Conservation (phyloP, 2,113 vertebrate species). For the Collichthys lucidus region DNA sequence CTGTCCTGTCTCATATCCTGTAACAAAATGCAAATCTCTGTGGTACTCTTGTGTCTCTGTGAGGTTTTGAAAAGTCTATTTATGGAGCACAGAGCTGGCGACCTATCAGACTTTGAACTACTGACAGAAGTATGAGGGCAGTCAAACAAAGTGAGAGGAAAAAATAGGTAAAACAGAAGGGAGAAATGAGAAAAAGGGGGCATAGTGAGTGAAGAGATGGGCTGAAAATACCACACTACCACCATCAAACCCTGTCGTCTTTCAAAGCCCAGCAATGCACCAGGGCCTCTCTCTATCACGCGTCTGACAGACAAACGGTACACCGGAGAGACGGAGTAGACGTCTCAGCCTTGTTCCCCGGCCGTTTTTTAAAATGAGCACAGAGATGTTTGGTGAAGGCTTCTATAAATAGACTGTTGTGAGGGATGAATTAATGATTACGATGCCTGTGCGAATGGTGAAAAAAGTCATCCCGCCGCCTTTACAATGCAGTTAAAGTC, state of each 20-base stretch:
- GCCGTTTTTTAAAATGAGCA: constrained; percentile 66
- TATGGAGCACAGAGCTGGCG: constrained; percentile 58
- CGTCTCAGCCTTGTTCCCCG: constrained; percentile 47
- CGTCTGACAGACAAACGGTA: constrained; percentile 23
- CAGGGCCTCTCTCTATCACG: constrained; percentile 3
- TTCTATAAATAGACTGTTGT: constrained; percentile 81
- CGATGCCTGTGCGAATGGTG: constrained; percentile 32
- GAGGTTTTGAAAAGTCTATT: constrained; percentile 61
- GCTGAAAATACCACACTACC: constrained; percentile 20
- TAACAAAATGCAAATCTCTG: constrained; percentile 46
- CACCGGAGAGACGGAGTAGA: constrained; percentile 13
- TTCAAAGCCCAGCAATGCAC: constrained; percentile 26
- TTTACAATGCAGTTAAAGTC: neutral
- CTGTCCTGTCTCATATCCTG: neutral
- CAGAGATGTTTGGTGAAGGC: constrained; percentile 64
- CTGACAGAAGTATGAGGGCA: constrained; percentile 26
- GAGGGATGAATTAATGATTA: constrained; percentile 81
- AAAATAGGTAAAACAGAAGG: neutral
- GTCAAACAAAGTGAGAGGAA: neutral
- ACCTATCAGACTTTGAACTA: constrained; percentile 45
- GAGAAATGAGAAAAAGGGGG: neutral
- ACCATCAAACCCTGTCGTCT: neutral
- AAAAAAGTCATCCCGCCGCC: constrained; percentile 34
- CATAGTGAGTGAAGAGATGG: neutral
- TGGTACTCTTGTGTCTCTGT: constrained; percentile 16